Evolutionary conservation across 1,140 invertebrate species (phyloP), one percentile per base, ranked within the genome.

Genomic region (Hydropsyche tenuis): DNA sequence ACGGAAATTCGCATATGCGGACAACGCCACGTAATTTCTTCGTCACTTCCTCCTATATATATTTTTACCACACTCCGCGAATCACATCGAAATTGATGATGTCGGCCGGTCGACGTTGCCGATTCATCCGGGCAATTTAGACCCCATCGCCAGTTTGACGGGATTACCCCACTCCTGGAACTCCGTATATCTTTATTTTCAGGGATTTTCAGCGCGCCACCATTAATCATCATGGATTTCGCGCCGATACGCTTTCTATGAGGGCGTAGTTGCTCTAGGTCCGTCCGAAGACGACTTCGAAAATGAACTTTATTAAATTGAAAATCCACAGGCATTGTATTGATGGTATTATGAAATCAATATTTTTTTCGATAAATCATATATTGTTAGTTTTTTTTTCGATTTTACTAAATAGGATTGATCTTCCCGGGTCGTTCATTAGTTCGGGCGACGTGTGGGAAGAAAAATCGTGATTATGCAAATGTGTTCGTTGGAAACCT

Each of bases 401-500:
- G n/a, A n/a, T n/a, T n/a, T n/a, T n/a, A n/a, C 30, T 9, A 9
- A 37, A 37, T 4, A 3, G 3, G 30, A 9, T 9, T 9, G 30
- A 37, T 37, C 9, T 9, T 37, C 9, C 30, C 30, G 9, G 30
- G 3, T 37, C 45, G 14, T 16, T 48, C 4, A 48, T 48, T 48
- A 14, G 16, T 12, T 43, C 37, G 14, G 14, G 16, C 4, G 3
- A n/a, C 16, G 18, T 12, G 18, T 12, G 20, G 20, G 56, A 23
- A 60, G 56, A 60, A 60, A 60, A 60, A 60, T 60, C 56, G 56
- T 60, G 56, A 60, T 25, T 60, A 60, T 60, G 56, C 56, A 60
- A 60, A 60, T 60, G 56, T 9, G 12, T 60, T 25, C 56, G 22
- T 20, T 18, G 56, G 23, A 60, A 60, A 11, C 22, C 51, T 9